These are phyloP conservation scores for Nymphalis io DNA, from an alignment of 1,140 invertebrate species.

Conservation along the genomic window DNA sequence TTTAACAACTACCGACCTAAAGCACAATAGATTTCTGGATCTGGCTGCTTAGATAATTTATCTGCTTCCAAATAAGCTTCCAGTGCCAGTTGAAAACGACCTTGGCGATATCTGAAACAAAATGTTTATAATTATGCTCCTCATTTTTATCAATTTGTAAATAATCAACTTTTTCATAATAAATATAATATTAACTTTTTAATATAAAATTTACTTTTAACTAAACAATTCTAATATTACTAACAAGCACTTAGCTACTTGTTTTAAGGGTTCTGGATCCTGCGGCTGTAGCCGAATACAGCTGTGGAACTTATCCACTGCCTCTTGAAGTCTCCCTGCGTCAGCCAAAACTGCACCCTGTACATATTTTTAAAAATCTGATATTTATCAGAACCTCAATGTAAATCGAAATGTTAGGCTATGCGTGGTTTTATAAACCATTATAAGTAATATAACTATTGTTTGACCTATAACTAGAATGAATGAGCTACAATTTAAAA, in stretches of 20 bases:
- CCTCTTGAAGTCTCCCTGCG: constrained; percentile 67
- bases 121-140: background rate
- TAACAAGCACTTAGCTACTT: constrained; percentile 75
- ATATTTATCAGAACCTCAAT: no score
- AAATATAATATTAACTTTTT: no score
- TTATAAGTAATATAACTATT: no score
- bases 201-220: no score
- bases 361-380: background rate
- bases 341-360: constrained; percentile 67
- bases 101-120: constrained; percentile 57
- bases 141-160: no score
- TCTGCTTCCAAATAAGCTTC: constrained; percentile 72
- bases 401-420: no score
- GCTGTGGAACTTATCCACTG: constrained; percentile 69
- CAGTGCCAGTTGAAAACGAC: constrained; percentile 59
- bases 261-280: constrained; percentile 69
- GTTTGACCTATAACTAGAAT: no score
- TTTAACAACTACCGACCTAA: no score
- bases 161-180: no score
- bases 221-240: constrained; percentile 23
- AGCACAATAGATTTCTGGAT: constrained; percentile 66
- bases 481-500: no score
- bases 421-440: no score
- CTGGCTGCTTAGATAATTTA: constrained; percentile 66
- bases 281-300: constrained; percentile 66